phyloP scores from a whole-genome alignment of 2,113 vertebrate genomes.

The Cervus canadensis region DNA sequence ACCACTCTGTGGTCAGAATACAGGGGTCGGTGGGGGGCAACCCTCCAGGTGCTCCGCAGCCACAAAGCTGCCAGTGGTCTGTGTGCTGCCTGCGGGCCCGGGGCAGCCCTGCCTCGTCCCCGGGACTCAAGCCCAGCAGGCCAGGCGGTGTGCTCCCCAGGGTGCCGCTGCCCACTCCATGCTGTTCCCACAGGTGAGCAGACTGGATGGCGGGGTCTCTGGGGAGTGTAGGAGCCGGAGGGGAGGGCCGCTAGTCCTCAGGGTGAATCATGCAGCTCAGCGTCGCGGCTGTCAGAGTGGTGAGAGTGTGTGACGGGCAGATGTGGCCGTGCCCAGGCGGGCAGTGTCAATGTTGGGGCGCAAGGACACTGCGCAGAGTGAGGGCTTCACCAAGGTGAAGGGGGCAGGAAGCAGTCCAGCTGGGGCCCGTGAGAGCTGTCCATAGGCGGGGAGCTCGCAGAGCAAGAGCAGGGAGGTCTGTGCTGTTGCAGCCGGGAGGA shows the following conservation, averaged over 20 bases:
- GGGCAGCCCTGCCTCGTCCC: not conserved
- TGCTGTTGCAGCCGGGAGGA: not conserved
- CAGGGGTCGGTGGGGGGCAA: not conserved
- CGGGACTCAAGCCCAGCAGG: not conserved
- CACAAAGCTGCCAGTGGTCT: not conserved
- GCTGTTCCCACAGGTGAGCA: rapidly evolving
- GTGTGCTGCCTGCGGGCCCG: rapidly evolving
- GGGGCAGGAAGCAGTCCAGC: not conserved
- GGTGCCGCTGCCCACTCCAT: not conserved
- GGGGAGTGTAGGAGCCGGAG: not conserved
- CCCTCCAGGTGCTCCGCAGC: not conserved
- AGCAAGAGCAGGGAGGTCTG: not conserved
- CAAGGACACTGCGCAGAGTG: rapidly evolving
- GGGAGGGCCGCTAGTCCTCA: not conserved
- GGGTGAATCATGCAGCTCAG: rapidly evolving
- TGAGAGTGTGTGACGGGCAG: rapidly evolving
- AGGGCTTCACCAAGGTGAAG: rapidly evolving
- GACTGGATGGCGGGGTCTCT: not conserved
- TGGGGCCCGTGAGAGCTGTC: not conserved
- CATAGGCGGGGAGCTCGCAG: not conserved
- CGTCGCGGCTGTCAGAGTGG: rapidly evolving
- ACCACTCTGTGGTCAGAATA: not conserved
- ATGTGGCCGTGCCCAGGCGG: not conserved
- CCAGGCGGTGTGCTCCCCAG: not conserved
- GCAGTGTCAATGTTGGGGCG: not conserved